Evolutionary conservation across 2,888 invertebrate genomes (phyloP).

Genomic region (Aromia moschata): DNA sequence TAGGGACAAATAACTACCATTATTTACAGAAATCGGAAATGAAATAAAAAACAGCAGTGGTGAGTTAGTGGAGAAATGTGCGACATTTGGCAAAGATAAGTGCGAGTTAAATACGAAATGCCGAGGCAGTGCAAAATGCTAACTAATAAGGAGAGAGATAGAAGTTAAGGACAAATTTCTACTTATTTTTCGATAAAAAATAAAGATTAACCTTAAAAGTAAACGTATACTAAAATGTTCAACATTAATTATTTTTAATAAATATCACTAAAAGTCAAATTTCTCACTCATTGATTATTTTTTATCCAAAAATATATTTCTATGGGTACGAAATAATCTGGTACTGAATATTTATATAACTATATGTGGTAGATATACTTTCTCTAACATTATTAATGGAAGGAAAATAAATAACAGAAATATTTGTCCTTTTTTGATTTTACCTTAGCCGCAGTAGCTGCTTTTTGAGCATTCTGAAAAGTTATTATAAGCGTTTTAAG

Average conservation of each 20-base stretch:
- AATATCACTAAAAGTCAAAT: too few relatives aligned
- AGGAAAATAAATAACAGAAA: neutral
- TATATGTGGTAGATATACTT: neutral
- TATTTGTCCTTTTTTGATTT: constrained; percentile 18
- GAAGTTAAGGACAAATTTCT: neutral
- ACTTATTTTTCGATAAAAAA: neutral
- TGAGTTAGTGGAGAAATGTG: neutral
- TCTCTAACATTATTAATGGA: neutral
- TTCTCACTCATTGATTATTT: too few relatives aligned
- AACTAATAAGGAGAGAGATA: neutral
- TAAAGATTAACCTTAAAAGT: too few relatives aligned
- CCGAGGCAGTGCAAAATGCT: neutral
- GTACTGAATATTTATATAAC: too few relatives aligned
- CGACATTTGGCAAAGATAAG: neutral
- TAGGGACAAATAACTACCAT: constrained; percentile 3
- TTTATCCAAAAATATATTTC: too few relatives aligned
- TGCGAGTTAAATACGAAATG: neutral
- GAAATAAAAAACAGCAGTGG: constrained; percentile 5
- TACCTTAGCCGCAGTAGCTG: constrained; percentile 47
- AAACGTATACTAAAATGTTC: too few relatives aligned
- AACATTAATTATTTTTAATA: too few relatives aligned
- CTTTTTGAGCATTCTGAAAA: constrained; percentile 47
- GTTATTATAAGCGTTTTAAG: constrained; percentile 33
- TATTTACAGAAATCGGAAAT: neutral
- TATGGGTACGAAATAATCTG: too few relatives aligned